phyloP scores from a whole-genome alignment of 2,797 vertebrate species.

The Schizothorax lantsangensis region DNA sequence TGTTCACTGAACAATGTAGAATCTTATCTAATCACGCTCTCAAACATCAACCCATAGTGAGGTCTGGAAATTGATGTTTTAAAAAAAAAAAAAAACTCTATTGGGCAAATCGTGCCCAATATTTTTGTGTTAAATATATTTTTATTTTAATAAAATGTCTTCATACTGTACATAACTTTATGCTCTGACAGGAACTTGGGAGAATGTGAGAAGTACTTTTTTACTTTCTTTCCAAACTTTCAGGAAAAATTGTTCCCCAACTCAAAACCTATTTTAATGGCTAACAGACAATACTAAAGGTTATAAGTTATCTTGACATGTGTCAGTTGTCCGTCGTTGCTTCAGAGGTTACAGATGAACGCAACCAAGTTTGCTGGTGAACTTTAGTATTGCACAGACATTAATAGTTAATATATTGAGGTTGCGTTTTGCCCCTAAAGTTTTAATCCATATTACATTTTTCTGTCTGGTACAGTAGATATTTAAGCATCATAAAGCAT shows the following conservation, averaged over 20 bases:
- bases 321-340: not conserved
- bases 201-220: not conserved
- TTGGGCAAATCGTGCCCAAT: not conserved
- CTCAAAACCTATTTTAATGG: not conserved
- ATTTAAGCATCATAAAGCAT: not conserved
- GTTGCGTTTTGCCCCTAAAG: not conserved
- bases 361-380: not conserved
- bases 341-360: not conserved
- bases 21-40: constrained; percentile 52
- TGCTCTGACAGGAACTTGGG: not conserved
- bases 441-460: not conserved
- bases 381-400: not conserved
- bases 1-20: constrained; percentile 66
- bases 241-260: not conserved
- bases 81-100: not conserved
- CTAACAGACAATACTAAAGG: not conserved
- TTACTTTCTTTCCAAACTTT: not conserved
- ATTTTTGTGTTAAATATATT: not conserved
- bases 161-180: not conserved
- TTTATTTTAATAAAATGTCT: not conserved
- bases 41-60: constrained; percentile 22
- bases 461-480: not conserved
- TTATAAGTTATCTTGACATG: not conserved
- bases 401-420: not conserved
- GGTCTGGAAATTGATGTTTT: not conserved